Evolutionary conservation across 1,140 invertebrate genomes (phyloP).

Genomic region (Drosophila kepulauana): DNA sequence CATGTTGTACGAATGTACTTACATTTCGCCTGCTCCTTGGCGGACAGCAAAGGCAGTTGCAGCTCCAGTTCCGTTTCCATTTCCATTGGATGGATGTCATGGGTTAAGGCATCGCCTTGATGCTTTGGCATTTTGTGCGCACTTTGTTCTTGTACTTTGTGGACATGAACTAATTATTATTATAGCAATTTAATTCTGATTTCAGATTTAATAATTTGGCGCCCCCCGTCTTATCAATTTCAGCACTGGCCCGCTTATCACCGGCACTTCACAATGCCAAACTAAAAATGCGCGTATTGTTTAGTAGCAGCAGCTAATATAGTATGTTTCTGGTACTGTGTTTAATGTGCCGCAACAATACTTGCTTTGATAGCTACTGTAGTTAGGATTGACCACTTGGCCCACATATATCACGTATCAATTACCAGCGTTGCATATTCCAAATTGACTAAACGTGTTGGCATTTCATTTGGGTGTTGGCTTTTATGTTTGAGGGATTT

Average conservation of each 20-base stretch:
- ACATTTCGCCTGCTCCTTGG: conserved; percentile 66
- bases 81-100: conserved; percentile 44
- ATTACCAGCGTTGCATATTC: conserved; percentile 46
- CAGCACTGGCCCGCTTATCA: conserved; percentile 54
- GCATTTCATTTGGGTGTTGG: conserved; percentile 46
- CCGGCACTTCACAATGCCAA: conserved; percentile 47
- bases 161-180: conserved; percentile 57
- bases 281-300: conserved; percentile 25
- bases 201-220: conserved; percentile 67
- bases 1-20: conserved; percentile 46
- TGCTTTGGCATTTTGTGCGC: conserved; percentile 54
- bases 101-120: conserved; percentile 45
- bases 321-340: background rate
- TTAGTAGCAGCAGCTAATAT: conserved; percentile 23
- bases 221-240: conserved; percentile 44
- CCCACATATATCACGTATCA: conserved; percentile 76
- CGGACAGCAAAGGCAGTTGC: conserved; percentile 58
- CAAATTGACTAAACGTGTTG: conserved; percentile 72
- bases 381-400: conserved; percentile 44
- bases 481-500: conserved; percentile 19
- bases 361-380: conserved; percentile 28
- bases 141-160: conserved; percentile 30
- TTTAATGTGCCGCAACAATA: conserved; percentile 12
- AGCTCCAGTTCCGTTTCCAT: conserved; percentile 46
- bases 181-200: conserved; percentile 29